These are phyloP conservation scores for Scaptomyza cyrtandrae DNA, from an alignment of 2,888 invertebrate species.

Conservation along the genomic window DNA sequence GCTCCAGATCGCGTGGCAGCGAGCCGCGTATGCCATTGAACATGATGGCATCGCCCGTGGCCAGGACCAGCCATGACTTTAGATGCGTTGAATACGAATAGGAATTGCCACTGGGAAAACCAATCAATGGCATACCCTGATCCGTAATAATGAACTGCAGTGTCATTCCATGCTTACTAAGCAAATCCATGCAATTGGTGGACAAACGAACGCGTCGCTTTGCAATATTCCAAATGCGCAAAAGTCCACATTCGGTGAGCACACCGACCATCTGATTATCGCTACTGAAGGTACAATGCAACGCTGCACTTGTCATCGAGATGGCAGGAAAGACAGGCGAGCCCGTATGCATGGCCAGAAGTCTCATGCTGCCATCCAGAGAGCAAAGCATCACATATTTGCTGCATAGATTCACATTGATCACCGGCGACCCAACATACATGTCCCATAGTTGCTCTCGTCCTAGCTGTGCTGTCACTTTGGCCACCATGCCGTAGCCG, in stretches of 20 bases:
- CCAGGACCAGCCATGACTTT: constrained; percentile 88
- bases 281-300: constrained; percentile 83
- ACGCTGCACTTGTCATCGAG: constrained; percentile 77
- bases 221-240: constrained; percentile 83
- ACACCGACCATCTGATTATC: constrained; percentile 83
- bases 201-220: constrained; percentile 70
- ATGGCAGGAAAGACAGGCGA: constrained; percentile 82
- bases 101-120: constrained; percentile 93
- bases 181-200: constrained; percentile 82
- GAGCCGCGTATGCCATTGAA: constrained; percentile 85
- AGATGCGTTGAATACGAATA: constrained; percentile 93
- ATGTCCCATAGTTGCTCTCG: constrained; percentile 89
- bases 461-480: constrained; percentile 86
- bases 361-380: constrained; percentile 82
- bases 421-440: constrained; percentile 85
- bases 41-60: constrained; percentile 86
- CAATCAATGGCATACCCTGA: constrained; percentile 92
- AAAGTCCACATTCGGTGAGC: constrained; percentile 82
- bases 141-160: constrained; percentile 87
- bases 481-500: constrained; percentile 86
- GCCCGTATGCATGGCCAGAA: constrained; percentile 81
- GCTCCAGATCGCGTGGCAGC: constrained; percentile 83
- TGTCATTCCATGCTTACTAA: constrained; percentile 85
- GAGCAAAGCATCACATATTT: constrained; percentile 84
- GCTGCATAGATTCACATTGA: constrained; percentile 82